These are phyloP conservation scores for Taenaris catops DNA, from an alignment of 2,888 invertebrate species.

Conservation along the genomic window DNA sequence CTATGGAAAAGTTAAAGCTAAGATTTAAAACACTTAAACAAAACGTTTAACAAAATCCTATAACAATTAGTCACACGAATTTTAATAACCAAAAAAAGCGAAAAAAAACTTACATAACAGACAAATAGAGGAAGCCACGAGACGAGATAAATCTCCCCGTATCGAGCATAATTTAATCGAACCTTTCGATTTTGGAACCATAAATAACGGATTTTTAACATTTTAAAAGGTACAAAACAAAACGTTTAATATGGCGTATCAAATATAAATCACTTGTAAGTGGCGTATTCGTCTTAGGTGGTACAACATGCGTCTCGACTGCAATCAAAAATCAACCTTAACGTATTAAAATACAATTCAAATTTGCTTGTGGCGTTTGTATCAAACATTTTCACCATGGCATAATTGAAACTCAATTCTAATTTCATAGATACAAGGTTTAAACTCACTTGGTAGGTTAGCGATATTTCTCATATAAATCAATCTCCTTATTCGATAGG, in stretches of 20 bases:
- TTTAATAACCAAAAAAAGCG: conserved; percentile 19
- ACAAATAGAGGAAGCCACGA: conserved; percentile 58
- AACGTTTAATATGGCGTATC: conserved; percentile 75
- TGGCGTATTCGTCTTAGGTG: conserved; percentile 74
- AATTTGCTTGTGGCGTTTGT: conserved; percentile 5
- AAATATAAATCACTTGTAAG: conserved; percentile 72
- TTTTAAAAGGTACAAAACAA: conserved; percentile 68
- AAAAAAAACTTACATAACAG: conserved; percentile 34
- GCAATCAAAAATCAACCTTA: conserved; percentile 13
- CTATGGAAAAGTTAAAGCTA: neutral
- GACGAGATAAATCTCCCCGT: conserved; percentile 63
- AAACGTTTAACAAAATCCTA: conserved; percentile 13
- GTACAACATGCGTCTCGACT: conserved; percentile 25
- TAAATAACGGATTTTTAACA: conserved; percentile 77
- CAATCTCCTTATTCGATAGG: conserved; percentile 50
- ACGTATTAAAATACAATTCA: conserved; percentile 1
- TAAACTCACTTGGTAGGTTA: neutral
- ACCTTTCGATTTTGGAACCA: conserved; percentile 72
- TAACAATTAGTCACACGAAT: conserved; percentile 28
- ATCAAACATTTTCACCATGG: neutral
- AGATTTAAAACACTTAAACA: too few relatives aligned
- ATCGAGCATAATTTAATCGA: conserved; percentile 75
- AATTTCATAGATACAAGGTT: accelerated
- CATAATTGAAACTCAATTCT: conserved; percentile 6
- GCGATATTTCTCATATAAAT: conserved; percentile 55